Base-by-base conservation (phyloP, 2,888 invertebrate genomes). In the Apamea epomidion region DNA sequence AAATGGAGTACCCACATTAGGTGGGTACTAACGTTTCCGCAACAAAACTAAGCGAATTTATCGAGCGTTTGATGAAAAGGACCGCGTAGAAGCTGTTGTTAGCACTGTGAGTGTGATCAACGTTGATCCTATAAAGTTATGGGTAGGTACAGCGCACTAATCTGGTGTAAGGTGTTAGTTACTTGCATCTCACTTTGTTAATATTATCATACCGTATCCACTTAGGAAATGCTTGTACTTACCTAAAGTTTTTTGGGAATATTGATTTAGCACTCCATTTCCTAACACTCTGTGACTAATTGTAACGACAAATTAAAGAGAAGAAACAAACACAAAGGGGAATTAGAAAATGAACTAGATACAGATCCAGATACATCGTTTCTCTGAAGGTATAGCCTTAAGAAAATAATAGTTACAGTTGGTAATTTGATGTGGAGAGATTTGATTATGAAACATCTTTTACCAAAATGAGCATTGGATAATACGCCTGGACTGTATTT, bases 261-360 rank as follows among this genome's bases (percentile, higher is more conserved):
- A 3, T 21, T 67, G 21, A 21, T 54, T 21, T 10, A 29, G 37
- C n/a, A 14, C 25, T 81, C 37, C 68, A 62, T 54, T 74, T 21
- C 2, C 16, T 45, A 18, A 62, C 2, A 69, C 14, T 74, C 81
- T 45, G 51, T 81, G 45, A 45, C 14, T 16, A 60, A 73, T 21
- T 74, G 8, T 37, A 64, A 62, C 37, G 74, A 54, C 29, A 69
- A 81, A 64, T 69, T 69, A 45, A 32, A 32, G 32, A 32, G 2
- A 32, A 32, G 2, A 32, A 32, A 32, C 32, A 32, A 32, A 2
- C 45, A 37, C 25, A 69, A 81, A 74, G 81, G 67, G 21, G 21
- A 74, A 45, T 74, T 48, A 42, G 32, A 81, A 68, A 62, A 62
- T 69, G 16, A 68, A 81, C 10, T 42, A 51, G 18, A 7, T 29